phyloP scores from a whole-genome alignment of 2,888 invertebrate genomes.

The Caenorhabditis sp. region DNA sequence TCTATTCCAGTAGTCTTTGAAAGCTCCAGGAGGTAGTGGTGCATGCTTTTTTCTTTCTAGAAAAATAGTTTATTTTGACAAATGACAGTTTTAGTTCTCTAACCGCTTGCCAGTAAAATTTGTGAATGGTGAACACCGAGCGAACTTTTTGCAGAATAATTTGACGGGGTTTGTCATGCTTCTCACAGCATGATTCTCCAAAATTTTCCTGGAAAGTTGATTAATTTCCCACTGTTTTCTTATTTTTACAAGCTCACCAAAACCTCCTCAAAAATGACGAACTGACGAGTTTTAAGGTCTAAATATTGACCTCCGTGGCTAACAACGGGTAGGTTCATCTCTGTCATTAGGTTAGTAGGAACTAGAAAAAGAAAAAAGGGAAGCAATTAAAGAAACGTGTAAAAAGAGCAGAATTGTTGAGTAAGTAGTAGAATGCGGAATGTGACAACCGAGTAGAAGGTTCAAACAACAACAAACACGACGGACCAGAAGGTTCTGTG shows the following conservation, averaged over 20 bases:
- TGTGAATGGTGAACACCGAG: neutral
- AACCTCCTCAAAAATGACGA: conserved; percentile 34
- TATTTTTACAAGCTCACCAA: conserved; percentile 20
- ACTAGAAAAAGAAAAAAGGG: neutral
- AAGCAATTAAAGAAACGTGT: neutral
- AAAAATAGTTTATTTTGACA: too few relatives aligned
- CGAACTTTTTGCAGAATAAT: neutral
- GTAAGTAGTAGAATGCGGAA: conserved; percentile 9
- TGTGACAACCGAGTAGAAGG: neutral
- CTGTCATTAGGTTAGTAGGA: neutral
- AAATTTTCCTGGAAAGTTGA: conserved; percentile 47
- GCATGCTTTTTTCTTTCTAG: conserved; percentile 11
- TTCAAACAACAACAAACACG: conserved; percentile 4
- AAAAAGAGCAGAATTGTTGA: conserved; percentile 5
- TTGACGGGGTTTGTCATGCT: conserved; percentile 14
- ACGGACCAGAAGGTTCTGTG: neutral
- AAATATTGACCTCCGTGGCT: conserved; percentile 24
- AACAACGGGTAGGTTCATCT: conserved; percentile 10
- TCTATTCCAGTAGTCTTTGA: conserved; percentile 4
- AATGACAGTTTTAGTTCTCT: neutral
- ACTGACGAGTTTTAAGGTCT: conserved; percentile 26
- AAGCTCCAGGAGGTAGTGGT: neutral
- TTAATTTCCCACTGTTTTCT: too few relatives aligned
- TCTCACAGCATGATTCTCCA: conserved; percentile 25
- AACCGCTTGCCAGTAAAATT: conserved; percentile 16